phyloP scores from a whole-genome alignment of 2,113 vertebrate genomes.

The Xenopus tropicalis region DNA sequence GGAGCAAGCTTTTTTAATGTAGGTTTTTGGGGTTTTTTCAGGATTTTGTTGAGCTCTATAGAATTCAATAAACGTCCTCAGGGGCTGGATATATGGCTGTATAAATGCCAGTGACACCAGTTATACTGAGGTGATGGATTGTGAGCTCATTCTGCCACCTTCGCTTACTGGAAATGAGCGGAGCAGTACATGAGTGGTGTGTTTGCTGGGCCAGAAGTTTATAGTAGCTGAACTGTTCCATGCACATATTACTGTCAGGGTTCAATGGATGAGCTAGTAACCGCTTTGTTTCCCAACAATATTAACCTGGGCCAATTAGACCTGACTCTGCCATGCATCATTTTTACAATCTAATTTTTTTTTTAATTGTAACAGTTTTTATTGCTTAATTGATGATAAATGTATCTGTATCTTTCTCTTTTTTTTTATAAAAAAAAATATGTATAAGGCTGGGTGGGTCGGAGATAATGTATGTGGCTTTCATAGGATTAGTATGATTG shows the following conservation, averaged over 20 bases:
- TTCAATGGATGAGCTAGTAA: conserved; percentile 10
- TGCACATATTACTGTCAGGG: conserved; percentile 4
- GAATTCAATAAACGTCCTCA: not conserved
- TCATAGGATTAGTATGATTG: too few species aligned
- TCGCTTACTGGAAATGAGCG: conserved; percentile 26
- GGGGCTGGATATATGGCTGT: not conserved
- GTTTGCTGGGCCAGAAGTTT: conserved; percentile 6
- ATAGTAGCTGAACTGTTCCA: conserved; percentile 21
- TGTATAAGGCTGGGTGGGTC: too few species aligned
- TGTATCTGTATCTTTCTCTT: not conserved
- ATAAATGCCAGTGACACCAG: conserved; percentile 23
- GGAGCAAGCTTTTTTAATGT: too few species aligned
- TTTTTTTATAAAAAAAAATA: too few species aligned
- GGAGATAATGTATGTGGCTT: too few species aligned
- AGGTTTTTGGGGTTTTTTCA: too few species aligned
- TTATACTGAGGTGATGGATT: conserved; percentile 3
- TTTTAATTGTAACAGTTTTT: too few species aligned
- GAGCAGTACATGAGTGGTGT: not conserved
- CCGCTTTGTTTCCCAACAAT: not conserved
- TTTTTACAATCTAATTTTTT: not conserved
- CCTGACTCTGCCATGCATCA: not conserved
- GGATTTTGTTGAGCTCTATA: too few species aligned
- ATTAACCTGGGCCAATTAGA: not conserved
- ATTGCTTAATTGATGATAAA: not conserved
- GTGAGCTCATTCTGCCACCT: not conserved